Base-by-base conservation (phyloP, 1,140 invertebrate genomes). In the Ceratina calcarata region DNA sequence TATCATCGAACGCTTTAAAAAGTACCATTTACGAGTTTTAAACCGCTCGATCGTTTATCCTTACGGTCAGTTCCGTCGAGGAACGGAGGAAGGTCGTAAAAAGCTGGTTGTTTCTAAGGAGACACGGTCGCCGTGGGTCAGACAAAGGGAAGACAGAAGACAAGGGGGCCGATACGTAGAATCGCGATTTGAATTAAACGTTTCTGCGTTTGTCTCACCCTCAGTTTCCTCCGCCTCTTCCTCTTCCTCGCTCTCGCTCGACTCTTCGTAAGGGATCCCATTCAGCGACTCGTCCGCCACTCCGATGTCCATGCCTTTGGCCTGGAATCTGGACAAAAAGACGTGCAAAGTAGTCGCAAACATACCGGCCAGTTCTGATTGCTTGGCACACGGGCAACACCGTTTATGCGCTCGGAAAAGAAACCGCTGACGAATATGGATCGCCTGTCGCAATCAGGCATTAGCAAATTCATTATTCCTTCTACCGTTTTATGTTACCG, bases 271-370 rank as follows among this genome's bases (percentile, higher is more conserved):
- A 13, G 95, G 94, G 58, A 96, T 95, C 1, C 96, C 96, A 89
- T 96, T 96, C 32, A 96, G 91, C 58, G 94, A 95, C 79, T 97
- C 96, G 87, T 96, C 96, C 6, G 95, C 94, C 1, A 97, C 95
- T 3, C 96, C 96, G 78, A 96, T 94, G 87, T 96, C 95, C 96
- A 96, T 96, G 27, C 96, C 96, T 93, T 96, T 96, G 20, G 95
- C 94, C 89, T 97, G 96, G 89, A 97, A 96, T 91, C 96, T 96
- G 72, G 45, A 80, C 80, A 68, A 72, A 71, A 81, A 69, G 68
- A 88, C 53, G 16, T 57, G 32, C 62, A 81, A 53, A 24, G 27
- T 73, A 49, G 51, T 76, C 45, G 53, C 61, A 49, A 80, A 83
- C 37, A 77, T 69, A 78, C 16, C 20, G 20, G 45, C 18, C 60